These are phyloP conservation scores for Meta bourneti DNA, from an alignment of 2,888 invertebrate species.

Conservation along the genomic window DNA sequence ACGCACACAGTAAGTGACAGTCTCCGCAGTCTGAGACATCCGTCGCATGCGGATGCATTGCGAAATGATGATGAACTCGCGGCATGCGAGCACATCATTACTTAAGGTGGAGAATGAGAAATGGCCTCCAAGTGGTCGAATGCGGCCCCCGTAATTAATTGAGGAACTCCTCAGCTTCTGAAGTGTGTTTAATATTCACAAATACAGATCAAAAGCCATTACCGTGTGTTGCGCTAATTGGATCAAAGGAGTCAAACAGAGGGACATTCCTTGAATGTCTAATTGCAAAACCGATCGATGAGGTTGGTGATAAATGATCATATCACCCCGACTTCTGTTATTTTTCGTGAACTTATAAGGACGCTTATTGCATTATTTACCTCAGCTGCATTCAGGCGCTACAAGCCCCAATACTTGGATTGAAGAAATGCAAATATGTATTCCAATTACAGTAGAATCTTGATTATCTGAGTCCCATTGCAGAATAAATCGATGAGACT, in stretches of 20 bases:
- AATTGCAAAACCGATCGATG: background rate
- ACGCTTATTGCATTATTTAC: background rate
- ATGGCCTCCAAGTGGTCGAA: conserved; percentile 8
- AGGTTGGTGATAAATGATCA: background rate
- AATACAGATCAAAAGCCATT: conserved; percentile 55
- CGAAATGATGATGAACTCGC: conserved; percentile 21
- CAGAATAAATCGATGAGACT: background rate
- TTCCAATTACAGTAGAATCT: too few species aligned
- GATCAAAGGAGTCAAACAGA: conserved; percentile 1
- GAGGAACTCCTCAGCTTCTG: conserved; percentile 4
- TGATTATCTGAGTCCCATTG: background rate
- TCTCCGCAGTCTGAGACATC: too few species aligned
- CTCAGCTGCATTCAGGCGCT: background rate
- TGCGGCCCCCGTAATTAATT: conserved; percentile 35
- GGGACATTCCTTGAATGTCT: background rate
- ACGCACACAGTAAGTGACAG: too few species aligned
- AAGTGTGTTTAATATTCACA: conserved; percentile 50
- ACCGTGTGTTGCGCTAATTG: conserved; percentile 29
- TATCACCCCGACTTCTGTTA: background rate
- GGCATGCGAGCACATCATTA: background rate
- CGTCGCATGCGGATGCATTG: background rate
- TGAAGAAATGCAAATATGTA: too few species aligned
- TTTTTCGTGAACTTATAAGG: background rate
- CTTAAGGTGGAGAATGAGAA: conserved; percentile 22
- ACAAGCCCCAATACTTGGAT: background rate